A percentile compares a stretch with the other conserved stretches of the same genome.
Evolutionary conservation across 2,888 invertebrate genomes (phyloP).

Genomic region (Athalia rosae): DNA sequence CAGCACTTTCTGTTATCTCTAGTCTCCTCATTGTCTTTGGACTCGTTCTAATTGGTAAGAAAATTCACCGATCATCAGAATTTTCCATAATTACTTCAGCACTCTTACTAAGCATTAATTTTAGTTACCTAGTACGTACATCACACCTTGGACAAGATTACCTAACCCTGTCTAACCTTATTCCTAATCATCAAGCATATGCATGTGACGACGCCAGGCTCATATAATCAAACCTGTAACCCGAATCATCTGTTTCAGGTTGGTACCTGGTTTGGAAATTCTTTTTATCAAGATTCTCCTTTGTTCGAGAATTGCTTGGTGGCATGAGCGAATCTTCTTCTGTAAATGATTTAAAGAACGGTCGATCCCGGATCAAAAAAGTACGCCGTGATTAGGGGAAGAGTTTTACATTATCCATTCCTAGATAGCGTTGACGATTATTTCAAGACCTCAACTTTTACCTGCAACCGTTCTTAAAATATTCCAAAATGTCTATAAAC

Average conservation of each 20-base stretch:
- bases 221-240: neutral
- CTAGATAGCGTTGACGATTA: slow-evolving; percentile 12
- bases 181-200: neutral
- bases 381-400: slow-evolving; percentile 74
- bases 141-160: neutral
- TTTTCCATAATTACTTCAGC: neutral
- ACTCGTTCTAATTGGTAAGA: slow-evolving; percentile 78
- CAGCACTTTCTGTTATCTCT: slow-evolving; percentile 76
- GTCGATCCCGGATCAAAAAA: slow-evolving; percentile 75
- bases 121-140: too few relatives aligned
- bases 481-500: slow-evolving; percentile 79
- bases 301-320: slow-evolving; percentile 89
- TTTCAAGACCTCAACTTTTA: neutral
- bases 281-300: slow-evolving; percentile 90
- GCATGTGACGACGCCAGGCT: neutral
- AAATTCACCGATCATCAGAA: neutral
- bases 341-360: slow-evolving; percentile 77
- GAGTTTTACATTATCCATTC: neutral
- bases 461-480: slow-evolving; percentile 1
- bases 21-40: slow-evolving; percentile 77
- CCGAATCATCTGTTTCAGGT: slow-evolving; percentile 79
- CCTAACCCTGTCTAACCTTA: slow-evolving; percentile 6
- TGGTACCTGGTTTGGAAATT: slow-evolving; percentile 96
- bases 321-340: slow-evolving; percentile 81
- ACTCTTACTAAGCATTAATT: neutral